Evolutionary conservation across 2,888 invertebrate species (phyloP), one percentile per base, ranked within the genome.

Genomic region (Drosophila falleni): DNA sequence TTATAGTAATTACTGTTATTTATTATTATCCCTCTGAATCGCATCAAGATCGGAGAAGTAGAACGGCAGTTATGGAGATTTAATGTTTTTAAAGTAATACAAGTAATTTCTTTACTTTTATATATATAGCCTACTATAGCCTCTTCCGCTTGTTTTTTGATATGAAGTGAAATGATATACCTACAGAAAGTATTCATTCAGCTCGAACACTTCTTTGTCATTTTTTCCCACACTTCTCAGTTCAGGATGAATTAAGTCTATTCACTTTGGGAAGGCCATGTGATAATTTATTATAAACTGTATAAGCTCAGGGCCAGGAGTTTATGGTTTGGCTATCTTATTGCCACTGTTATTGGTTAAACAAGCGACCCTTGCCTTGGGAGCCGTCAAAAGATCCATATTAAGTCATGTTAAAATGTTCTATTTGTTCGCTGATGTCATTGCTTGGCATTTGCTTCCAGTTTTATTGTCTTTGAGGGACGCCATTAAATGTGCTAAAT

Each of bases 391-490:
- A 23, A 41, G 16, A 5, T 53, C 42, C 46, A 58, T 49, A 62
- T 58, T 62, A 70, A 66, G 47, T 71, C 70, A 64, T 80, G 81
- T 67, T 67, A 71, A 73, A 83, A 76, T 83, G 66, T 47, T 62
- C 53, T 58, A 35, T 56, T 23, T 49, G 53, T 23, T 31, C 9
- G 61, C 87, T 82, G 82, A 82, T 87, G 87, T 82, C 82, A 82
- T 73, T 68, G 53, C 39, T 55, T 58, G 70, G 16, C 59, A 53
- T 67, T 47, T 59, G 69, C 64, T 53, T 63, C 44, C 59, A 23
- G 37, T 63, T 80, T 83, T 80, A 80, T 87, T 76, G 73, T 69
- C 62, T 55, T 35, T 54, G 46, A 44, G 54, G 63, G 62, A 60
- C 62, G 47, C 53, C 59, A 61, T 61, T 56, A 55, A 31, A 19